Percentiles rank a stretch among this genome's conserved stretches.
Evolutionary conservation across 2,888 invertebrate genomes (phyloP).

Genomic region (Fabriciana adippe): DNA sequence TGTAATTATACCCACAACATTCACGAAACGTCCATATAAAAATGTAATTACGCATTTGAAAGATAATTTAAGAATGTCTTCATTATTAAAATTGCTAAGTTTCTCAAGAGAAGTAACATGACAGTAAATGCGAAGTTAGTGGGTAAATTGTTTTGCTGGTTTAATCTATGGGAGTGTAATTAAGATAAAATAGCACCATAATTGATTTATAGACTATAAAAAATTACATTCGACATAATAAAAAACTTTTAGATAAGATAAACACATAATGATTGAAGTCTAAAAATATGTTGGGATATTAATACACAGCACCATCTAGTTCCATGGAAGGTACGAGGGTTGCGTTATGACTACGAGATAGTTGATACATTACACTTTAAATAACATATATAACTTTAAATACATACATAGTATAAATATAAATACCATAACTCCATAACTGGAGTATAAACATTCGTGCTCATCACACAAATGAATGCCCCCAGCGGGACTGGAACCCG

Average conservation of each 20-base stretch:
- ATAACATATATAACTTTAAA: too few relatives aligned
- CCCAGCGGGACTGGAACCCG: too few relatives aligned
- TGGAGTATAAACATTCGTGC: too few relatives aligned
- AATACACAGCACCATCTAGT: too few relatives aligned
- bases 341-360: too few relatives aligned
- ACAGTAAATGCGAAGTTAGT: slow-evolving; percentile 4
- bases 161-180: slow-evolving; percentile 12
- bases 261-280: slow-evolving; percentile 1
- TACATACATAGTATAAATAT: too few relatives aligned
- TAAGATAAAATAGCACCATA: slow-evolving; percentile 19
- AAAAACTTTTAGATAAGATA: slow-evolving; percentile 14
- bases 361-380: too few relatives aligned
- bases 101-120: slow-evolving; percentile 1
- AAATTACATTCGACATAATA: slow-evolving; percentile 9
- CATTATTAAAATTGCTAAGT: slow-evolving; percentile 10
- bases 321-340: too few relatives aligned
- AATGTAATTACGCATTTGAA: slow-evolving; percentile 12
- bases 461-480: too few relatives aligned
- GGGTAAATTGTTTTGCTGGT: slow-evolving; percentile 10
- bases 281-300: neutral
- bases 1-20: slow-evolving; percentile 1
- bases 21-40: slow-evolving; percentile 13
- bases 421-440: too few relatives aligned
- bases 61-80: slow-evolving; percentile 3
- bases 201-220: slow-evolving; percentile 21